A percentile compares a stretch with the other conserved stretches of the same genome.
Conservation (phyloP, 2,888 invertebrate species). For the Pollenia angustigena region DNA sequence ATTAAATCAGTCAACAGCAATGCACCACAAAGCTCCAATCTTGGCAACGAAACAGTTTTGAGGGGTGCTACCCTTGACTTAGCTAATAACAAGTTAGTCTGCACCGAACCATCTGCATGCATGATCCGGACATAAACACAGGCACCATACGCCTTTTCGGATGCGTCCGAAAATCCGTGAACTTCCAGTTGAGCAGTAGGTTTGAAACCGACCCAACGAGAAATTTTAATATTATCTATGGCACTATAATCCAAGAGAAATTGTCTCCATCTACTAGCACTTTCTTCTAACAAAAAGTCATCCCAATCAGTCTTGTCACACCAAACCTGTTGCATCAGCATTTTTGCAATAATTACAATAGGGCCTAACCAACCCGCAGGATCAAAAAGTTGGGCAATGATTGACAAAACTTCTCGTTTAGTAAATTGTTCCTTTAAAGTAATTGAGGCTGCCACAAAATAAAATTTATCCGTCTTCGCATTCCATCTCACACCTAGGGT, state of each 20-base stretch:
- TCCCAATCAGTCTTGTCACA: too few relatives aligned
- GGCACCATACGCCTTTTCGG: slow-evolving; percentile 32
- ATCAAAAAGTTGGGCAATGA: slow-evolving; percentile 18
- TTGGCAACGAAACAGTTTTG: slow-evolving; percentile 3
- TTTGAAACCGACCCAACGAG: not conserved
- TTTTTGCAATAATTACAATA: too few relatives aligned
- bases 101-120: not conserved
- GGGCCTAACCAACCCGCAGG: too few relatives aligned
- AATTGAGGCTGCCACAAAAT: not conserved
- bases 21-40: not conserved
- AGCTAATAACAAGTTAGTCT: not conserved
- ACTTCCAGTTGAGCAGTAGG: not conserved
- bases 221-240: slow-evolving; percentile 13
- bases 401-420: slow-evolving; percentile 4
- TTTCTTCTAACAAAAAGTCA: too few relatives aligned
- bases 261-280: slow-evolving; percentile 8
- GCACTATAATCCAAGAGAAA: not conserved
- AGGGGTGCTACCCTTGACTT: not conserved
- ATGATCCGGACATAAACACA: not conserved
- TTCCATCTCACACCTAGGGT: slow-evolving; percentile 16
- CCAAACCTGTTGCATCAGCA: too few relatives aligned
- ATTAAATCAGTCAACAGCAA: not conserved
- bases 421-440: not conserved
- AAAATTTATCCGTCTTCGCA: not conserved
- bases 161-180: slow-evolving; percentile 21